Base-by-base conservation (phyloP, 2,797 vertebrate genomes). In the Fratercula arctica region DNA sequence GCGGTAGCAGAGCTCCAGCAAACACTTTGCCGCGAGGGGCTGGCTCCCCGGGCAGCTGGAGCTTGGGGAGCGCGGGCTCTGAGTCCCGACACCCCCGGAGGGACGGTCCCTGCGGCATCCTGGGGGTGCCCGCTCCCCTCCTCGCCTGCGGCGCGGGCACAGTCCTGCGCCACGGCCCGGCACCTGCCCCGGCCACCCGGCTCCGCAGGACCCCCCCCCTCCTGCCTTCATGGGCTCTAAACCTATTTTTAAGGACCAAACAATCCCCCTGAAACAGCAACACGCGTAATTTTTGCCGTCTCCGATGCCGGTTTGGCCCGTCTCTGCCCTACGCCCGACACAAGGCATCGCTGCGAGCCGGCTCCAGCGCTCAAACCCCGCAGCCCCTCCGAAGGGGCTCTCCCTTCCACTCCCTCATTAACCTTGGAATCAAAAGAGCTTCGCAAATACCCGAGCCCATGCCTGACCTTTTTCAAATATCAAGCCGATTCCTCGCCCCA, bases 211-310 rank as follows among this genome's bases (percentile, higher is more conserved):
- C 57, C 3, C 45, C 35, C 35, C 35, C 16, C 10, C 45, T 46
- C 46, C 46, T 6, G 6, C 6, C 67, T 11, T 14, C 46, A 2
- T 1, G 0, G 37, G 63, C 74, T 57, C 68, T 4, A 9, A 7
- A 17, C 10, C 33, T 25, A 6, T 0, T 28, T 29, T 8, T 25
- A 39, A 46, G 50, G 16, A 33, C 33, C 39, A 41, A 26, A 8
- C 2, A 20, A 56, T 9, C 3, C 5, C 26, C n/a, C 56, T 29
- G 14, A 16, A 64, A 53, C 24, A 53, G 54, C 37, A 69, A 29
- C 1, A 13, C 4, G 3, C 0, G 4, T 2, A 21, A 23, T 8
- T n/a, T 14, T 13, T 16, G 45, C n/a, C 0, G 18, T 1, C 20
- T 3, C 0, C 2, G 1, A 6, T 1, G 8, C 39, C 17, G 1